Conservation (phyloP, 2,113 vertebrate species). For the Callionymus lyra region DNA sequence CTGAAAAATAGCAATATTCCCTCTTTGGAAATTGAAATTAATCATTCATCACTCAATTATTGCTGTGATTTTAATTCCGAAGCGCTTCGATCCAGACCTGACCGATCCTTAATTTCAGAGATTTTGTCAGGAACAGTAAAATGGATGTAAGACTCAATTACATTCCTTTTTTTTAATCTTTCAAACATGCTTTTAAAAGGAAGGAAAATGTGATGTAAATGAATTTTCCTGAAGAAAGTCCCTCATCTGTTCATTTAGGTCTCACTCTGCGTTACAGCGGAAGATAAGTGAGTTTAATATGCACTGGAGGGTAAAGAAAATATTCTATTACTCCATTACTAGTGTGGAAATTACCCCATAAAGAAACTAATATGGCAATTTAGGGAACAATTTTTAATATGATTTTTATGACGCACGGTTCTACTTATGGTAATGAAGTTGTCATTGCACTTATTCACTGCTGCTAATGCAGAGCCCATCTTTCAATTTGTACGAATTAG, state of each 20-base stretch:
- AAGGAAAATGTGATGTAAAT: conserved; percentile 26
- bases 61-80: conserved; percentile 53
- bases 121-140: too few species aligned
- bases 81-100: conserved; percentile 47
- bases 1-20: conserved; percentile 98
- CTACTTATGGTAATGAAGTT: conserved; percentile 99
- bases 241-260: conserved; percentile 21
- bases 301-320: conserved; percentile 98
- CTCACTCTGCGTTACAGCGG: conserved; percentile 88
- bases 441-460: conserved; percentile 95
- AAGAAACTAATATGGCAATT: conserved; percentile 98
- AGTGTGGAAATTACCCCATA: conserved; percentile 97
- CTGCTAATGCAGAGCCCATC: conserved; percentile 83
- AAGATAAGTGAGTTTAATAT: conserved; percentile 99
- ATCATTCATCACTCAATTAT: conserved; percentile 97
- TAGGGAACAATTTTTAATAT: conserved; percentile 99
- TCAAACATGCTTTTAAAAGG: conserved; percentile 9
- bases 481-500: conserved; percentile 81
- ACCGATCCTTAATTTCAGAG: conserved; percentile 13
- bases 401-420: conserved; percentile 96
- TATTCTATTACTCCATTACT: conserved; percentile 97
- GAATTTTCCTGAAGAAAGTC: conserved; percentile 37
- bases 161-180: not conserved
- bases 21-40: conserved; percentile 76
- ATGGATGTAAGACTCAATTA: too few species aligned